Evolutionary conservation across 2,888 invertebrate species (phyloP).

Genomic region (Ormyrus thymus): DNA sequence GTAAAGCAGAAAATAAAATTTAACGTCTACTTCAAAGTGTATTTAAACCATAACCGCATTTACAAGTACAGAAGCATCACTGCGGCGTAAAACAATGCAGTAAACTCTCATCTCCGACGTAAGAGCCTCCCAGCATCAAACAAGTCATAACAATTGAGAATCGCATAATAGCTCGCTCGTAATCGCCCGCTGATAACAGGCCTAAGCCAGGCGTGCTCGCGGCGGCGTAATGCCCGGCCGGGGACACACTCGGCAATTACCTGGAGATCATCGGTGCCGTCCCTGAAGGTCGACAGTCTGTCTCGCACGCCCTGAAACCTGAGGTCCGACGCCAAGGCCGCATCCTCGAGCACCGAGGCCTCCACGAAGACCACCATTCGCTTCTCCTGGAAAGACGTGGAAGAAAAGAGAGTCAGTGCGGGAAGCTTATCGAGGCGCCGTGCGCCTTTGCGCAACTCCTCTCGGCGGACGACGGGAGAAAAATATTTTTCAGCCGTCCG

Average conservation of each 20-base stretch:
- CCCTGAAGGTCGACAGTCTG: slow-evolving; percentile 88
- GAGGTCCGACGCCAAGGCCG: slow-evolving; percentile 83
- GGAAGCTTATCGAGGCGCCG: too few species aligned
- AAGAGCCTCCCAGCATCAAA: too few species aligned
- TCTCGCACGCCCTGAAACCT: slow-evolving; percentile 87
- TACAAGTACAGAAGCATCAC: too few species aligned
- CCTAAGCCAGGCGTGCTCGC: too few species aligned
- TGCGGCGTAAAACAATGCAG: too few species aligned
- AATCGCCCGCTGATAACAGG: background rate
- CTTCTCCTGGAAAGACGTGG: slow-evolving; percentile 83
- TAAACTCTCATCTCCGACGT: too few species aligned
- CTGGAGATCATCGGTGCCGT: slow-evolving; percentile 93
- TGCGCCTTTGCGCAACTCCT: too few species aligned
- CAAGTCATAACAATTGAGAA: background rate
- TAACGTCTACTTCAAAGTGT: too few species aligned
- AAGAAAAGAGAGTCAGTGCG: background rate
- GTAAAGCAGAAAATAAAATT: too few species aligned
- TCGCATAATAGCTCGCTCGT: background rate
- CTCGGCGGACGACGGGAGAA: background rate
- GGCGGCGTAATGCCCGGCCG: too few species aligned
- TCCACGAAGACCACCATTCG: slow-evolving; percentile 97
- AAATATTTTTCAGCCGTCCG: slow-evolving; percentile 35
- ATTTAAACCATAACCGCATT: too few species aligned
- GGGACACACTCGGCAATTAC: slow-evolving; percentile 69
- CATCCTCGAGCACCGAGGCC: slow-evolving; percentile 91